Evolutionary conservation across 2,797 vertebrate genomes (phyloP).

Genomic region (Jordanella pulchra): DNA sequence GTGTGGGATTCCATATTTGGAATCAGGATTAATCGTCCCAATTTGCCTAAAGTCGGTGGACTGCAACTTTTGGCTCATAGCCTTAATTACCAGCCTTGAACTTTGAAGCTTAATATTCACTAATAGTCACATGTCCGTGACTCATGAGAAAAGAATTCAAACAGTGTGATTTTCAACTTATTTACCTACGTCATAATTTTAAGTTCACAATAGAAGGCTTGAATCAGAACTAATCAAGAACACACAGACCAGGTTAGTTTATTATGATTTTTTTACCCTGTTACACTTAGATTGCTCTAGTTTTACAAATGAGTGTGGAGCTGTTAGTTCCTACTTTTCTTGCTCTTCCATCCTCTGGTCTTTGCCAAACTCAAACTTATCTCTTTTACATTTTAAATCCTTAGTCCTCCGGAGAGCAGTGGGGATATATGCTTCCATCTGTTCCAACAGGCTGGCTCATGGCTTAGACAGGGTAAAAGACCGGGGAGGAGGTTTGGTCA

Average conservation of each 20-base stretch:
- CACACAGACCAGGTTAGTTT: background rate
- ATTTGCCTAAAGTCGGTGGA: background rate
- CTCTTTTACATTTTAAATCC: slow-evolving; percentile 81
- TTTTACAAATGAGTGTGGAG: slow-evolving; percentile 42
- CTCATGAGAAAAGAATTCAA: background rate
- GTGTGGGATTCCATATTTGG: background rate
- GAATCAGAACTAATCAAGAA: slow-evolving; percentile 16
- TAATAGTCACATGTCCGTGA: background rate
- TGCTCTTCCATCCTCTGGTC: slow-evolving; percentile 56
- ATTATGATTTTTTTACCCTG: slow-evolving; percentile 22
- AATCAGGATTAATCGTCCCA: background rate
- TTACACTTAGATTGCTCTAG: slow-evolving; percentile 16
- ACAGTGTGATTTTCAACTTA: background rate
- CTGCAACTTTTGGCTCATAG: background rate
- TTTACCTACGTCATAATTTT: background rate
- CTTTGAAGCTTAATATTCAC: background rate
- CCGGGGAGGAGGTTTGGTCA: slow-evolving; percentile 45
- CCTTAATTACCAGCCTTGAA: background rate
- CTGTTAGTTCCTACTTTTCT: slow-evolving; percentile 37
- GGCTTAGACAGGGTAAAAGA: slow-evolving; percentile 63
- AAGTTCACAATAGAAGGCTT: slow-evolving; percentile 12
- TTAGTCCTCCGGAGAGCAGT: slow-evolving; percentile 65
- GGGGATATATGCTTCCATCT: slow-evolving; percentile 81
- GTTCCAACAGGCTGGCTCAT: slow-evolving; percentile 71
- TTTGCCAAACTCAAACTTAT: slow-evolving; percentile 54